These are phyloP conservation scores for Drosophila neocordata DNA, from an alignment of 1,140 invertebrate species.

Conservation along the genomic window DNA sequence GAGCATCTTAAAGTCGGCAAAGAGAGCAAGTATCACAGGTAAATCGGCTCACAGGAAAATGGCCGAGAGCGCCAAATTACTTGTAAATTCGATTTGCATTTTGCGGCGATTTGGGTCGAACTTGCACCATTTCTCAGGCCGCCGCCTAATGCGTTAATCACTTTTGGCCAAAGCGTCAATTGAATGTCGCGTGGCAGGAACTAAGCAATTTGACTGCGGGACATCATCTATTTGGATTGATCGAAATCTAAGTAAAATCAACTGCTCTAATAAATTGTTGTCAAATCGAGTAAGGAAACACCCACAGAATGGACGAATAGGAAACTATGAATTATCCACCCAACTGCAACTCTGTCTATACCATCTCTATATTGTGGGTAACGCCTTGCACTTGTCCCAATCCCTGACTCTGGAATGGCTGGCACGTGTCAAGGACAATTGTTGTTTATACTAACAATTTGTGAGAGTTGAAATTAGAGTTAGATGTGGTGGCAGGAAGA, in stretches of 20 bases:
- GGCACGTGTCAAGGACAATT: slow-evolving; percentile 76
- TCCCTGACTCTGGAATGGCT: slow-evolving; percentile 57
- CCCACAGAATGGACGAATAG: background rate
- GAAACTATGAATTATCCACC: slow-evolving; percentile 2
- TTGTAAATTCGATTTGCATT: slow-evolving; percentile 73
- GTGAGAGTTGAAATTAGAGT: slow-evolving; percentile 41
- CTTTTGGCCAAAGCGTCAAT: slow-evolving; percentile 73
- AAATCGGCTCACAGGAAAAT: slow-evolving; percentile 55
- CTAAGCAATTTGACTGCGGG: slow-evolving; percentile 54
- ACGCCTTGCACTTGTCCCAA: slow-evolving; percentile 73
- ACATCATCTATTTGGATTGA: slow-evolving; percentile 28
- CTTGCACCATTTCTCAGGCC: background rate
- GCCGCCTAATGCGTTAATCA: slow-evolving; percentile 71
- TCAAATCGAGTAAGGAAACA: slow-evolving; percentile 33
- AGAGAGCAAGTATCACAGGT: slow-evolving; percentile 20
- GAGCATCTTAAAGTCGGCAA: slow-evolving; percentile 28
- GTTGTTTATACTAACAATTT: slow-evolving; percentile 83
- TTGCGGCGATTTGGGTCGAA: slow-evolving; percentile 14
- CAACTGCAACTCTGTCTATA: background rate
- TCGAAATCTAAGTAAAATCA: slow-evolving; percentile 60
- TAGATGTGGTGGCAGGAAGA: slow-evolving; percentile 49
- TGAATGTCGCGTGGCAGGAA: slow-evolving; percentile 76
- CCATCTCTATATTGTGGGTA: slow-evolving; percentile 25
- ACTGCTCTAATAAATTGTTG: slow-evolving; percentile 75
- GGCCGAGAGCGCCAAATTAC: slow-evolving; percentile 44